Conservation (phyloP, 1,140 invertebrate species). For the Eupristina koningsbergeri region DNA sequence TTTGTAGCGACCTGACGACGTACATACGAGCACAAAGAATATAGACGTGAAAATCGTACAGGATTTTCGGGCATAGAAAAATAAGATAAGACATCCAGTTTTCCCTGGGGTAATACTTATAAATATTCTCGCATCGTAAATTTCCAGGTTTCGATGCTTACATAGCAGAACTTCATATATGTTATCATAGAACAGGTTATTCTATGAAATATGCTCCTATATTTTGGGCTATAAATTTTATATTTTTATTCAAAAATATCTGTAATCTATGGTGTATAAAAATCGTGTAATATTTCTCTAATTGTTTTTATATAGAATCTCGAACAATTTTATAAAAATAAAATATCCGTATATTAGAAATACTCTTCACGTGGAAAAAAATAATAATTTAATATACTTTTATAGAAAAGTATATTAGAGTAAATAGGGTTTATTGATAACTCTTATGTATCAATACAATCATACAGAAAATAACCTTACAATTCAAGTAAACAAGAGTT, state of each 20-base stretch:
- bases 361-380: no score
- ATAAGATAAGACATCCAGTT: not conserved
- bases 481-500: no score
- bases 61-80: constrained; percentile 22
- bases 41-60: constrained; percentile 17
- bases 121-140: constrained; percentile 47
- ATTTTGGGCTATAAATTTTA: not conserved
- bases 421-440: no score
- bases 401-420: no score
- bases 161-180: not conserved
- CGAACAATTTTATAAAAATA: no score
- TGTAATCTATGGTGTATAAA: constrained; percentile 29
- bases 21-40: not conserved
- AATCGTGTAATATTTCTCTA: not conserved
- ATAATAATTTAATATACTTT: no score
- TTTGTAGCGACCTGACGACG: not conserved
- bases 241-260: constrained; percentile 8
- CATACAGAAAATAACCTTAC: no score
- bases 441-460: no score
- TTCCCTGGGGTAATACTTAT: constrained; percentile 40
- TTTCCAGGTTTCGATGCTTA: constrained; percentile 46
- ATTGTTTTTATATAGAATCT: not conserved
- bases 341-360: no score
- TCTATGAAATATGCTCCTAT: constrained; percentile 12
- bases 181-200: not conserved